A percentile compares a stretch with the other conserved stretches of the same genome.
Evolutionary conservation across 2,888 invertebrate genomes (phyloP).

Genomic region (Taenaris catops): DNA sequence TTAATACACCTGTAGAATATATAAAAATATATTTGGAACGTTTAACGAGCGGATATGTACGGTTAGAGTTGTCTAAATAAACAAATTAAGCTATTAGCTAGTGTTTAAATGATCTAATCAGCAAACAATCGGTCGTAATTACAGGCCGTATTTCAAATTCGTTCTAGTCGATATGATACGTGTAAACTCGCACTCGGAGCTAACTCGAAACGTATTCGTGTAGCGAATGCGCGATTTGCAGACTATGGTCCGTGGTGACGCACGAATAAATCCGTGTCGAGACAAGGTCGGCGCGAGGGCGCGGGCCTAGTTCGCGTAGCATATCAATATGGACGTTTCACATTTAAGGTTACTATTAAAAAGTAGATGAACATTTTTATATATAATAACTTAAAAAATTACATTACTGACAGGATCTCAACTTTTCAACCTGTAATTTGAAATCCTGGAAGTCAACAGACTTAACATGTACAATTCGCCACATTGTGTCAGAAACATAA

Average conservation of each 20-base stretch:
- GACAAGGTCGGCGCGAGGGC: slow-evolving; percentile 74
- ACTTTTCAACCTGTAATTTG: too few relatives aligned
- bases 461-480: too few relatives aligned
- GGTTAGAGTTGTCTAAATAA: slow-evolving; percentile 1
- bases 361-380: too few relatives aligned
- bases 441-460: too few relatives aligned
- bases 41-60: slow-evolving; percentile 3
- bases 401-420: too few relatives aligned
- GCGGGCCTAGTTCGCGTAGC: slow-evolving; percentile 51
- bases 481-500: too few relatives aligned
- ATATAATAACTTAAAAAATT: too few relatives aligned
- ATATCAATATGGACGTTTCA: slow-evolving; percentile 14
- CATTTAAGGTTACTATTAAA: slow-evolving; percentile 14
- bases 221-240: slow-evolving; percentile 22
- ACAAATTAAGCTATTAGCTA: slow-evolving; percentile 4
- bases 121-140: slow-evolving; percentile 10
- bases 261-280: slow-evolving; percentile 72
- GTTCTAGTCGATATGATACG: slow-evolving; percentile 9
- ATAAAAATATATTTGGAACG: slow-evolving; percentile 1
- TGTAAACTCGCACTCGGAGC: slow-evolving; percentile 9
- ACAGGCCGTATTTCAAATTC: slow-evolving; percentile 8
- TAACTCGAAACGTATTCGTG: slow-evolving; percentile 18
- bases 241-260: slow-evolving; percentile 51
- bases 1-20: background rate
- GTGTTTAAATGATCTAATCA: slow-evolving; percentile 3